Evolutionary conservation across 92 coral and sea anemone species (phyloP), one percentile per base, ranked within the genome.

Genomic region (Phenganax subtilis): DNA sequence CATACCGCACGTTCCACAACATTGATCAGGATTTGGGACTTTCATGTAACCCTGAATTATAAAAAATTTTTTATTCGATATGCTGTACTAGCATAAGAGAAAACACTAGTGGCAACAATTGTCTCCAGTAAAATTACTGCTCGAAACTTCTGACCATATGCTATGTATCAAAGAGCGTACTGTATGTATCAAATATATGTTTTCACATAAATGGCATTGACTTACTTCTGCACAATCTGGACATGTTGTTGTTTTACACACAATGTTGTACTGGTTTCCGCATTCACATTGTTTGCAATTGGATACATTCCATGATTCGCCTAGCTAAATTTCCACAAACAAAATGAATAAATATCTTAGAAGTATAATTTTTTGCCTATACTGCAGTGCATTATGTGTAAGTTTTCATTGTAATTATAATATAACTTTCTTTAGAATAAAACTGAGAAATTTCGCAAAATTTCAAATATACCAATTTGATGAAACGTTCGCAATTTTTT

Each of bases 181-280:
- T 37, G 47, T 37, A 37, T 37, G 47, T 5, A 37, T 37, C 47
- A 37, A 37, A 37, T 37, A 20, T 20, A 37, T 37, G 47, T 37
- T 37, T 37, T 1, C 47, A 37, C 3, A 5, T 86, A 75, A 77
- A 85, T 89, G 80, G 88, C 92, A 54, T 84, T 90, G 14, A 96
- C 98, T 53, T 82, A 81, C 98, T 93, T 90, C 17, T 88, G 86
- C 10, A 88, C 62, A 7, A 75, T 71, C 30, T 81, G 88, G 9
- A 91, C 97, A 17, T 84, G 82, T 44, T 81, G 61, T 37, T 11
- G 8, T 27, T 17, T 11, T 57, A 14, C 80, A 75, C 25, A 0
- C 17, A 55, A 75, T 17, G 12, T 25, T 75, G 25, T 9, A 47
- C 7, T 75, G 9, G 0, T 52, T 75, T 9, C 56, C 47, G 55